Evolutionary conservation across 2,113 vertebrate genomes (phyloP), one percentile per base, ranked within the genome.

Genomic region (Vanacampus margaritifer): DNA sequence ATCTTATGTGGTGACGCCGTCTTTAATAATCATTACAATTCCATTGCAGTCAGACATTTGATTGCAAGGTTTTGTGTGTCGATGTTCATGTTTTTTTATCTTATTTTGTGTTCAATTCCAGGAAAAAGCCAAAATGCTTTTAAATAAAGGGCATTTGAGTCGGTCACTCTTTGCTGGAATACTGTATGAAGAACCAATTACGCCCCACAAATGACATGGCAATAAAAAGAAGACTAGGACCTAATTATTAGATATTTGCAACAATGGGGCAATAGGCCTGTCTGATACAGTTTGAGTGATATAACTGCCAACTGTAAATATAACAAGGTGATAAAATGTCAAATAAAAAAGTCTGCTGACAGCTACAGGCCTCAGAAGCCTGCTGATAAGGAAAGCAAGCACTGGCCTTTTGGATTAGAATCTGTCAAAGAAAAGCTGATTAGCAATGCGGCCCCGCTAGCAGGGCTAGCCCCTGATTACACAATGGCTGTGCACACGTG

Each of bases 401-500:
- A 50, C 74, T 76, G 73, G 84, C 82, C 84, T 81, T 86, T 78
- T 73, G 86, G 88, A 91, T 90, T 88, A 91, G 76, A 77, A 79
- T 76, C 83, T 74, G 75, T 77, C 68, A 67, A 6, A 75, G 79
- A 57, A 91, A 88, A 90, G 89, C 88, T 86, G 87, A 89, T 92
- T 90, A 91, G 73, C 74, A 57, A n/a, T 11, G 59, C 36, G 36
- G 32, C 17, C 19, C 12, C 17, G 7, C 19, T 21, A 9, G 17
- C 17, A 21, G 43, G 8, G 39, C 23, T 83, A 79, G 69, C 78
- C 68, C 70, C 79, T 86, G 86, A 88, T 84, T 82, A 88, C 72
- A 82, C 85, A 78, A 77, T 57, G 50, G 66, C 80, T 70, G 24
- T 21, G 73, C 63, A 75, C 72, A 64, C 72, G 56, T 71, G 65